Base-by-base conservation (phyloP, 2,888 invertebrate genomes). In the Adineta ricciae region DNA sequence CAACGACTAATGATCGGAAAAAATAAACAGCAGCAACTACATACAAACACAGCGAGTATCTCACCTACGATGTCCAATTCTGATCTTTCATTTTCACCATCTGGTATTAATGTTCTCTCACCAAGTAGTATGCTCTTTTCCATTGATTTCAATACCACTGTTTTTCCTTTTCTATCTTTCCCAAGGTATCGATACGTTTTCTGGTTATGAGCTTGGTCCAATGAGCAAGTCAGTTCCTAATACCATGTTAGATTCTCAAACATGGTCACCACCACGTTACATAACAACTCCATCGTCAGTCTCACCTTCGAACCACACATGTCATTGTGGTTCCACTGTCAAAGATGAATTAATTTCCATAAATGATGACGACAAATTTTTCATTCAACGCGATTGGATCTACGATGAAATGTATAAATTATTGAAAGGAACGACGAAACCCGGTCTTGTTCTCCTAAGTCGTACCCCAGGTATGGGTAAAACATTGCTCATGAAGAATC, bases 341-440 rank as follows among this genome's bases (percentile, higher is more conserved):
- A 64, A 64, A 36, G 32, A 64, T 64, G 64, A 64, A 32, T 64
- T 19, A 32, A 64, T 32, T 64, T 64, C 41, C 21, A 41, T 78
- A n/a, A n/a, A 78, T 41, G 78, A 78, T 41, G 78, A 78, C 1
- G 78, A 78, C 27, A 78, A 78, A 78, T n/a, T n/a, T 78, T 38
- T 78, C 24, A 78, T 78, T 78, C 38, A 78, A 41, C 78, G 78
- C 41, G 41, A 78, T 41, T 78, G 78, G 78, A 41, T 78, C 9
- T 78, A 78, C n/a, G 78, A 78, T 78, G 78, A 78, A 41, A 78
- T 78, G 2, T 38, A 24, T 78, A 78, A 78, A 78, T n/a, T 41
- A 78, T n/a, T 78, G n/a, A 78, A 41, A 78, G 41, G 24, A 24
- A 78, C 78, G 11, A 41, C 78, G 2, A 78, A 78, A 41, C 41